Evolutionary conservation across 2,888 invertebrate species (phyloP), one percentile per base, ranked within the genome.

Genomic region (Tiliacea aurago): DNA sequence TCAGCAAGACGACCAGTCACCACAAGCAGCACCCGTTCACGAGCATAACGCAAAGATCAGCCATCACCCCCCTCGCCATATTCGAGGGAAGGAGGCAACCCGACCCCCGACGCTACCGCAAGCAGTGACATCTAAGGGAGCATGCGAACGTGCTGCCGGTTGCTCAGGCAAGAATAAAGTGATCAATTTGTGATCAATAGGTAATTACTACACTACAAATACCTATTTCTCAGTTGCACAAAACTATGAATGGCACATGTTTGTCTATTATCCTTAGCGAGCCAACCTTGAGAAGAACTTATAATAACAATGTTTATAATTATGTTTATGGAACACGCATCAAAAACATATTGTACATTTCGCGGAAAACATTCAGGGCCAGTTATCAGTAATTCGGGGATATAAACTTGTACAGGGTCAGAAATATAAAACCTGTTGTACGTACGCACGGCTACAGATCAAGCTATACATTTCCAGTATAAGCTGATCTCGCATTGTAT

Each of bases 191-290:
- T 63, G 70, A 55, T 33, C 45, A 15, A 47, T 62, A 76, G 51
- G 28, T 79, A 58, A 23, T 63, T 47, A 55, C 55, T 47, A 20
- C 47, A 65, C 45, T 63, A 63, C 18, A 53, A 65, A 51, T 81
- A 51, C 53, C 45, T 58, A 58, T 64, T 51, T 45, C 7, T 58
- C 13, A 7, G 41, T 41, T 56, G 37, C 33, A 56, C 58, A 49
- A 37, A 75, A 55, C 33, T 61, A 69, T 73, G 75, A 65, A 83
- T 72, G 75, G 47, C 56, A 49, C 20, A 62, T 68, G 66, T 70
- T 72, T 55, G 13, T 61, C 49, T 61, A 20, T 64, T 56, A 71
- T 64, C 61, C 66, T 70, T 59, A 41, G 11, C 20, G 9, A 28
- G 13, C 9, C 13, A 65, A 62, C 62, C 66, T 70, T 76, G 59